Evolutionary conservation across 2,113 vertebrate species (phyloP), one percentile per base, ranked within the genome.

Genomic region (Stegastes partitus): DNA sequence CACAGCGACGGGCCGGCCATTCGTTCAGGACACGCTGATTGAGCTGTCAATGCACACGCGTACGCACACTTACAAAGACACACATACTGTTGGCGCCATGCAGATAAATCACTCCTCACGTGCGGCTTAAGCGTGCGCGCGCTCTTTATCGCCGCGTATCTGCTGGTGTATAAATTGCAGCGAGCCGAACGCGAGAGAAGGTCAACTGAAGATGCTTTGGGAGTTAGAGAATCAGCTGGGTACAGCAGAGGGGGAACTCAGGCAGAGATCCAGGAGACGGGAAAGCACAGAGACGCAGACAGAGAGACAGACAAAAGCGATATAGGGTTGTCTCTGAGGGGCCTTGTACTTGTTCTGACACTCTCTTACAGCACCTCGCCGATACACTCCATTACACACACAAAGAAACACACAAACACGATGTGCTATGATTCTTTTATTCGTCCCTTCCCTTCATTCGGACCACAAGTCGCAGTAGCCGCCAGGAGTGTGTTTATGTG

Each of bases 1-100:
- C 88, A 78, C 74, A 0, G 50, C 12, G 77, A 86, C 74, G 70
- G 75, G 63, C 65, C 11, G 74, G 81, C 88, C 79, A 88, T 92
- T 86, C 77, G 76, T 92, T 88, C 74, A 79, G 73, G 82, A 84
- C 82, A 69, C 74, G 39, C 84, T 93, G 92, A 92, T 93, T 92
- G 88, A 91, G 89, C 87, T 91, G 89, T 92, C 90, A 89, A 26
- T 47, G 49, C 74, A 63, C 82, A 44, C 58, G 19, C 79, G 74
- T 34, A 67, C 53, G 34, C 69, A 21, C 63, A 10, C 68, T 68
- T 63, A 69, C 61, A 79, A 31, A 78, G 42, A 49, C 47, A 74
- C 31, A 56, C 74, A 64, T 65, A 63, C 65, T 22, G 57, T 51
- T 16, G 11, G 49, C 77, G 71, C 62, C 78, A 68, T 71, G 74